A percentile compares a stretch with the other conserved stretches of the same genome.
phyloP scores from a whole-genome alignment of 2,113 vertebrate species.

The Pseudorasbora parva region DNA sequence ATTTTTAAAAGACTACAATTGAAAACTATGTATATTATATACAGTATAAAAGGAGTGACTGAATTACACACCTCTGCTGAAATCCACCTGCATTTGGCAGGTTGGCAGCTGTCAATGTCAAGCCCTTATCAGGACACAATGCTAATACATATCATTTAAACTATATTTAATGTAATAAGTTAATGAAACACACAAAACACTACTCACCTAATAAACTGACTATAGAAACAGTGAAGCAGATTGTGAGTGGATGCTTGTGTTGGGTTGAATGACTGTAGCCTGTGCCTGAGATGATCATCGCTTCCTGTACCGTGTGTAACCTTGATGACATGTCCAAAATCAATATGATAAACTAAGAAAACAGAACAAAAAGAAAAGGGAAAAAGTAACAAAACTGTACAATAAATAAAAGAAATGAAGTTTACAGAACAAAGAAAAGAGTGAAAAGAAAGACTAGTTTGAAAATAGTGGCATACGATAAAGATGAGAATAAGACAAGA shows the following conservation, averaged over 20 bases:
- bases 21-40: too few relatives aligned
- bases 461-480: slow-evolving; percentile 99
- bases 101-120: too few relatives aligned
- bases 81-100: too few relatives aligned
- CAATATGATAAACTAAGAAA: slow-evolving; percentile 75
- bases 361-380: slow-evolving; percentile 82
- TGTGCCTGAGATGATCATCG: slow-evolving; percentile 80
- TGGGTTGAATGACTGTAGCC: slow-evolving; percentile 72
- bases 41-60: too few relatives aligned
- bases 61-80: too few relatives aligned
- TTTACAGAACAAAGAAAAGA: slow-evolving; percentile 98
- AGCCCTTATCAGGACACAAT: neutral
- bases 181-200: neutral
- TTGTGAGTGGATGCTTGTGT: slow-evolving; percentile 78
- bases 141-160: neutral
- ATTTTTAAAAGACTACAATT: too few relatives aligned
- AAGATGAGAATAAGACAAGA: slow-evolving; percentile 98
- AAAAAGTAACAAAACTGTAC: slow-evolving; percentile 70
- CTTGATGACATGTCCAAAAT: slow-evolving; percentile 85
- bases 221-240: slow-evolving; percentile 56
- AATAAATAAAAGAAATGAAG: slow-evolving; percentile 45
- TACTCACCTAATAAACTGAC: slow-evolving; percentile 53
- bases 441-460: slow-evolving; percentile 97
- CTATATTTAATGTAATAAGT: neutral
- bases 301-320: slow-evolving; percentile 86